Base-by-base conservation (phyloP, 2,888 invertebrate genomes). In the Bruchidius siliquastri region DNA sequence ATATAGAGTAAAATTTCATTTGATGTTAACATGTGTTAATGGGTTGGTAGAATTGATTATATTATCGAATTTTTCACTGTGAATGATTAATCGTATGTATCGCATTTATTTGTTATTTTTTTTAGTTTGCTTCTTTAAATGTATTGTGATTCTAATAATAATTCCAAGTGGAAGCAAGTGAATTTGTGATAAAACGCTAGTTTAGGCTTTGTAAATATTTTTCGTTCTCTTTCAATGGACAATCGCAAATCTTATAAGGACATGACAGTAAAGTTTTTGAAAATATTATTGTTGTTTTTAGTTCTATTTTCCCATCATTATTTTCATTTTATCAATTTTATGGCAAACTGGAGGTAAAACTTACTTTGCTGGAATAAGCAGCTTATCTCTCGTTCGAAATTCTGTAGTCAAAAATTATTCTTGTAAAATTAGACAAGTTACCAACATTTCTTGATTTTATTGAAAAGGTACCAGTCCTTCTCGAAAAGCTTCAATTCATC, bases 121-220 rank as follows among this genome's bases (percentile, higher is more conserved):
- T 81, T 83, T 81, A 79, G 78, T 82, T 83, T 82, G 85, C 84
- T 84, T 83, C 81, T 84, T 84, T 83, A 83, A 83, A 81, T 83
- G 80, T 83, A 84, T 85, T 80, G 85, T 85, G 85, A 85, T 85
- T 84, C 82, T 83, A 81, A 83, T 79, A 82, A 82, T 79, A 79
- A 86, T 85, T 85, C 85, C 85, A 85, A 82, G 82, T 77, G 83
- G 79, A 84, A 85, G 85, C 85, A 86, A 85, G 84, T 84, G 82
- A 84, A 85, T 84, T 85, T 86, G 86, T 86, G 86, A 86, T 86
- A 85, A 84, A 82, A 81, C 80, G 77, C 79, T 79, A 79, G 80
- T 78, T 75, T 82, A 80, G 79, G 79, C 79, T 79, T 68, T 83
- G 82, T 83, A 83, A 72, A 82, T 82, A 82, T 49, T 49, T 1